These are phyloP conservation scores for Dasypus novemcinctus DNA, from an alignment of 2,113 vertebrate genomes.

Conservation along the genomic window DNA sequence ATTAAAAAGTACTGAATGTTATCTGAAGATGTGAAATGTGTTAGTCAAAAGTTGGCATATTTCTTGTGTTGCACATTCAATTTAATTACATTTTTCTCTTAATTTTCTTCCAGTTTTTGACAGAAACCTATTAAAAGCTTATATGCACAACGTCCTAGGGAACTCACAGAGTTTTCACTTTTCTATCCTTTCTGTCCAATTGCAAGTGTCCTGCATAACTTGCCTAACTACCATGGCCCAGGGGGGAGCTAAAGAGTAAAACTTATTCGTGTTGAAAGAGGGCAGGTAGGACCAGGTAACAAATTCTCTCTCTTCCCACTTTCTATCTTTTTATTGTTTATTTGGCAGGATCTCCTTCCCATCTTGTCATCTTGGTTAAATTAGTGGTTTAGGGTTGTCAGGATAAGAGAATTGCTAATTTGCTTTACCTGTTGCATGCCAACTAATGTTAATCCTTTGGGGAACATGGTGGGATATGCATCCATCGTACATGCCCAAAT, in stretches of 20 bases:
- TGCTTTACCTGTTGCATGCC: not conserved
- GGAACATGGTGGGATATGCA: not conserved
- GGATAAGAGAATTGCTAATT: not conserved
- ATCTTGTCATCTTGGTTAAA: not conserved
- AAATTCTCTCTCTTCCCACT: not conserved
- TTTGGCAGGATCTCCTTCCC: not conserved
- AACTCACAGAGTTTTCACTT: not conserved
- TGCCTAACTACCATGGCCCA: not conserved
- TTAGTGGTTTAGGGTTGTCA: not conserved
- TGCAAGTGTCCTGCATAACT: slow-evolving; percentile 9
- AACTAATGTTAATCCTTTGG: not conserved
- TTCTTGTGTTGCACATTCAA: slow-evolving; percentile 55
- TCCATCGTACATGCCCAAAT: not conserved
- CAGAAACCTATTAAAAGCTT: slow-evolving; percentile 49
- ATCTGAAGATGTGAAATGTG: slow-evolving; percentile 23
- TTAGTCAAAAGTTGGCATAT: slow-evolving; percentile 48
- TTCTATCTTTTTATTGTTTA: not conserved
- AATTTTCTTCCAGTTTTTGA: slow-evolving; percentile 22
- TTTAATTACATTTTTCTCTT: slow-evolving; percentile 58
- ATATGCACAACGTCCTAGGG: not conserved
- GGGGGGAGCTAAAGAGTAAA: slow-evolving; percentile 4
- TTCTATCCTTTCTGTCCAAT: not conserved
- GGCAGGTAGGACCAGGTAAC: not conserved
- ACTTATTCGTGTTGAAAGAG: not conserved
- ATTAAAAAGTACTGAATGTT: slow-evolving; percentile 63